Percentiles rank a stretch among this genome's conserved stretches.
Evolutionary conservation across 2,113 vertebrate species (phyloP).

Genomic region (Progne subis): DNA sequence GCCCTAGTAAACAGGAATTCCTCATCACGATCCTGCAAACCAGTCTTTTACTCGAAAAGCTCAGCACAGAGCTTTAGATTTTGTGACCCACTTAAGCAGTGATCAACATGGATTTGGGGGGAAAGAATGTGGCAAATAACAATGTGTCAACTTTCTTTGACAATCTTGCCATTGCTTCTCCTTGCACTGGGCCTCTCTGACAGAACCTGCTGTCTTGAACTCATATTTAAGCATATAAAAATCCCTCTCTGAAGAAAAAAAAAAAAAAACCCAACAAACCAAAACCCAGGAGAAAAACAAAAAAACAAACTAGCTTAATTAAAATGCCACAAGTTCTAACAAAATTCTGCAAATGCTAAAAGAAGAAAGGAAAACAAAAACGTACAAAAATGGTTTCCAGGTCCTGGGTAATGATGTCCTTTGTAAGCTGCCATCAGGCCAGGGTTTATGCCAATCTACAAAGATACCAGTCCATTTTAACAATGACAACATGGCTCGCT

Average conservation of each 20-base stretch:
- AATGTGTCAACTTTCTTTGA: background rate
- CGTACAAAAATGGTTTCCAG: constrained; percentile 98
- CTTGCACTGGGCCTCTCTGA: background rate
- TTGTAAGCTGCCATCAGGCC: constrained; percentile 98
- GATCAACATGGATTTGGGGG: background rate
- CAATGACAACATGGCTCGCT: background rate
- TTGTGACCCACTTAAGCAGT: background rate
- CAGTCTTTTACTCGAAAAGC: background rate
- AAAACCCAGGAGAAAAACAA: background rate
- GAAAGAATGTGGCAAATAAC: background rate
- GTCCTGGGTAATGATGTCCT: constrained; percentile 96
- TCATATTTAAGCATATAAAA: background rate
- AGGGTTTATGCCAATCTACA: constrained; percentile 97
- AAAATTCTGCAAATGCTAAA: background rate
- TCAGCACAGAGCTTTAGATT: background rate
- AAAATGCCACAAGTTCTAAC: background rate
- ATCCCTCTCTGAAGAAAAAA: background rate
- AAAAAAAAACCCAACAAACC: background rate
- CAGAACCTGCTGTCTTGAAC: fast-evolving
- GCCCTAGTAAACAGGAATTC: background rate
- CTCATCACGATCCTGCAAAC: background rate
- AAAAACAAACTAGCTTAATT: background rate
- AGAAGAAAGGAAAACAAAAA: constrained; percentile 26
- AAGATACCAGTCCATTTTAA: constrained; percentile 20
- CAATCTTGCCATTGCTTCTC: background rate